These are phyloP conservation scores for Myotis findleyi DNA, from an alignment of 2,797 vertebrate genomes.

Conservation along the genomic window DNA sequence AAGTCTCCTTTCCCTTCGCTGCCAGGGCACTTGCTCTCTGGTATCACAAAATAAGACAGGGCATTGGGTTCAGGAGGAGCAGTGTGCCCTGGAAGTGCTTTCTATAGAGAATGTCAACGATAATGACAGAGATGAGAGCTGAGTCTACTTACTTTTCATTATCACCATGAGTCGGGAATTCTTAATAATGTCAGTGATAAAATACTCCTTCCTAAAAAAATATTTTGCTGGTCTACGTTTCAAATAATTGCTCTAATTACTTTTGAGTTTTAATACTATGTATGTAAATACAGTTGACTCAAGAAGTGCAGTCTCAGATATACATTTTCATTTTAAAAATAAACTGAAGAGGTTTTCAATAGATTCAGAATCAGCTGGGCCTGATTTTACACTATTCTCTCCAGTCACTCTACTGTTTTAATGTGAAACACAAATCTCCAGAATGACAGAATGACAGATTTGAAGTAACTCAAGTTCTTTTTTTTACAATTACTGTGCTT, in stretches of 20 bases:
- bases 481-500: neutral
- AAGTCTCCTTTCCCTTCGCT: neutral
- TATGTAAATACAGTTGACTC: neutral
- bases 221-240: neutral
- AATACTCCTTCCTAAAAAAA: neutral
- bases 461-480: neutral
- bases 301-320: neutral
- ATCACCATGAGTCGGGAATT: neutral
- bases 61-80: neutral
- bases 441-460: constrained; percentile 13
- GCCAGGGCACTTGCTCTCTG: neutral
- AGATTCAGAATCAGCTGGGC: neutral
- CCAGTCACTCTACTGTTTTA: neutral
- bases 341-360: neutral
- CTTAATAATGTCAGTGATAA: neutral
- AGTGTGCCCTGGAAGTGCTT: neutral
- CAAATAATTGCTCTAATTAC: neutral
- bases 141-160: neutral
- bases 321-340: neutral
- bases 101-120: neutral
- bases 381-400: neutral
- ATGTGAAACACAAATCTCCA: neutral
- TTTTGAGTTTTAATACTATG: neutral
- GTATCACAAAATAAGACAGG: neutral
- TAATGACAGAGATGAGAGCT: neutral